A percentile compares a stretch with the other conserved stretches of the same genome.
Conservation (phyloP, 2,113 vertebrate species). For the Choloepus hoffmanni region DNA sequence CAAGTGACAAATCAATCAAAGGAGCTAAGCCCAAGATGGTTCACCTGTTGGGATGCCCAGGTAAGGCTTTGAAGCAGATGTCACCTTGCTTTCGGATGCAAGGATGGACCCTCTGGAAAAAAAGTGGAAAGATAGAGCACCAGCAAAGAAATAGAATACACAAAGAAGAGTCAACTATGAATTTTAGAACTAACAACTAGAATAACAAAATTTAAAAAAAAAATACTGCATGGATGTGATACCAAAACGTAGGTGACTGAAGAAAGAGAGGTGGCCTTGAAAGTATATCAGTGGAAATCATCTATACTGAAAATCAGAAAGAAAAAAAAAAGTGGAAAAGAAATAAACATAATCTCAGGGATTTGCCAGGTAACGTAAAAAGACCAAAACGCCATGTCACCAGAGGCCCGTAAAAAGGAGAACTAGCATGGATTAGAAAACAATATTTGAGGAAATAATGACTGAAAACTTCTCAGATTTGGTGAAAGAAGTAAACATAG, state of each 20-base stretch:
- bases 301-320: neutral
- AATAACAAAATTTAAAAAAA: too few species aligned
- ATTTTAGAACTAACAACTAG: neutral
- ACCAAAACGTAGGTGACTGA: rapidly evolving
- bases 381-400: rapidly evolving
- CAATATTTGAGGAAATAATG: neutral
- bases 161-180: too few species aligned
- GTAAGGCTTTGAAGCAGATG: rapidly evolving
- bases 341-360: rapidly evolving
- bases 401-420: too few species aligned
- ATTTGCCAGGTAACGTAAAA: too few species aligned
- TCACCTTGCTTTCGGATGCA: rapidly evolving
- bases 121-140: rapidly evolving
- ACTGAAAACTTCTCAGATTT: neutral
- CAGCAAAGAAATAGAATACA: rapidly evolving
- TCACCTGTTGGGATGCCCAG: rapidly evolving
- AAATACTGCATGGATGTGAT: rapidly evolving
- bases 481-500: neutral
- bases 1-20: too few species aligned
- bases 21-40: neutral
- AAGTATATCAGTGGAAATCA: neutral
- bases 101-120: too few species aligned
- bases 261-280: neutral
- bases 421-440: too few species aligned
- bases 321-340: too few species aligned